Conservation (phyloP, 2,797 vertebrate species). For the Gadopsis bispinosus region DNA sequence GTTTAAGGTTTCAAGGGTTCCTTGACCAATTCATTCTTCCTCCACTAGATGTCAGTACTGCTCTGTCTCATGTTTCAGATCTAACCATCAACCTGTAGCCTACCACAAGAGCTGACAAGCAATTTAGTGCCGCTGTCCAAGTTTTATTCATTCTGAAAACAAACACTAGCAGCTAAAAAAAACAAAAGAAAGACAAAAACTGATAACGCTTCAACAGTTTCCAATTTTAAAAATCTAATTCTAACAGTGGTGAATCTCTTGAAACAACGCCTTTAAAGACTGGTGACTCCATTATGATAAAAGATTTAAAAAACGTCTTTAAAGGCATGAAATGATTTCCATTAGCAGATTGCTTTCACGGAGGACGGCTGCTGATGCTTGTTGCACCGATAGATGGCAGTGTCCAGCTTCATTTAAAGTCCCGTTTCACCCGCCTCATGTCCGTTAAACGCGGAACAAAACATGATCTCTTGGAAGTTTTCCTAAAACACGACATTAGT, state of each 20-base stretch:
- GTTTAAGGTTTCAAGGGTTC: neutral
- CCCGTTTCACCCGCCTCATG: neutral
- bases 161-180: neutral
- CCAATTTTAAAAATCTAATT: neutral
- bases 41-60: slow-evolving; percentile 72
- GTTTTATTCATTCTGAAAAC: neutral
- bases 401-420: slow-evolving; percentile 16
- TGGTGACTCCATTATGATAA: no score
- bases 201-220: neutral
- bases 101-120: neutral
- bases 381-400: slow-evolving; percentile 50
- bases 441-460: neutral
- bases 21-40: neutral
- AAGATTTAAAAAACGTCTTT: neutral
- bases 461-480: neutral
- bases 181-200: neutral
- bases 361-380: neutral
- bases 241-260: neutral
- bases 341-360: neutral
- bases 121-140: neutral
- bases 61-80: slow-evolving; percentile 19
- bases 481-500: neutral
- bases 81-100: neutral
- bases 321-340: neutral
- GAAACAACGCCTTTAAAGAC: accelerated